Conservation (phyloP, 2,888 invertebrate genomes). For the Stenotaenia linearis region DNA sequence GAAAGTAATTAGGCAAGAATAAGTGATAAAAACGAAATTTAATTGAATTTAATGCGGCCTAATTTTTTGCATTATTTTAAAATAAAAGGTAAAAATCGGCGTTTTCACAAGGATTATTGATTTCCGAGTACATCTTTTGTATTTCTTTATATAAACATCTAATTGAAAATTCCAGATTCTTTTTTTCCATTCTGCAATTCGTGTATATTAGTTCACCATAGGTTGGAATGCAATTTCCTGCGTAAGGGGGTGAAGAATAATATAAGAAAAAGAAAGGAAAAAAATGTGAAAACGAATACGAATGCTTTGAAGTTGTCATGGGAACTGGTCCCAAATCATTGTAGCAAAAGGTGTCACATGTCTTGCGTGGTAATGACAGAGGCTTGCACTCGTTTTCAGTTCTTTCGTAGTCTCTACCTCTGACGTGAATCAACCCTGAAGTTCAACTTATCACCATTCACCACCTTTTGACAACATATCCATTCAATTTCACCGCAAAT, state of each 20-base stretch:
- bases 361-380: not conserved
- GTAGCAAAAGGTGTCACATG: not conserved
- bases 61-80: too few relatives aligned
- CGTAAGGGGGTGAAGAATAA: not conserved
- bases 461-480: not conserved
- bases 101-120: too few relatives aligned
- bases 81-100: too few relatives aligned
- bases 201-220: not conserved
- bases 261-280: not conserved
- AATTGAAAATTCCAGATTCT: not conserved
- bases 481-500: not conserved
- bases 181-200: not conserved
- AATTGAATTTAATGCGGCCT: too few relatives aligned
- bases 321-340: not conserved
- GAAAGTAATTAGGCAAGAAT: too few relatives aligned
- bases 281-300: not conserved
- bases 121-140: too few relatives aligned
- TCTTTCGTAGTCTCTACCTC: not conserved
- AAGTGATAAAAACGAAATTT: too few relatives aligned
- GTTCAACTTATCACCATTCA: not conserved
- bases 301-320: not conserved
- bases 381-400: not conserved
- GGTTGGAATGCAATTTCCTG: not conserved
- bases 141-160: too few relatives aligned
- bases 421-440: not conserved